Evolutionary conservation across 1,140 invertebrate species (phyloP).

Genomic region (Drosophila repletoides): DNA sequence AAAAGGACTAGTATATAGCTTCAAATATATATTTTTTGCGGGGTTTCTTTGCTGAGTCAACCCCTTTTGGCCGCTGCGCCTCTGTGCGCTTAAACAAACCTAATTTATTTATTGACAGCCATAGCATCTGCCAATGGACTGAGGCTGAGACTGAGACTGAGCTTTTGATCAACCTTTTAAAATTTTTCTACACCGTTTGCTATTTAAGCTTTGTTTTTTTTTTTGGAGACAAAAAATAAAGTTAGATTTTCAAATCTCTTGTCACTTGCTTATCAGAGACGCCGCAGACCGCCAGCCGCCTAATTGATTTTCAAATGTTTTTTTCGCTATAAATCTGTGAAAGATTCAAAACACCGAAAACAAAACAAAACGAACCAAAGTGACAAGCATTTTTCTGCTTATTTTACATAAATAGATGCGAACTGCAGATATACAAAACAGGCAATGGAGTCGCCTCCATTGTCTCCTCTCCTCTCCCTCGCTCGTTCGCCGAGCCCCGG

Average conservation of each 20-base stretch:
- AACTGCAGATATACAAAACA: conserved; percentile 55
- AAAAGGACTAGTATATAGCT: too few species aligned
- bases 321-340: conserved; percentile 71
- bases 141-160: too few species aligned
- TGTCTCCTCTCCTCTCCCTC: conserved; percentile 19
- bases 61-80: background rate
- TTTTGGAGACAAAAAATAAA: too few species aligned
- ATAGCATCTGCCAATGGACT: conserved; percentile 39
- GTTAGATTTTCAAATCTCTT: conserved; percentile 55
- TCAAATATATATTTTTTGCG: too few species aligned
- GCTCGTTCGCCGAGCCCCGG: background rate
- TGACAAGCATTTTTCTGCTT: conserved; percentile 63
- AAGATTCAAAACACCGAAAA: conserved; percentile 22
- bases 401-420: conserved; percentile 74
- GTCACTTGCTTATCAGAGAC: conserved; percentile 67
- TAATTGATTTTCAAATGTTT: conserved; percentile 76
- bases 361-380: conserved; percentile 40
- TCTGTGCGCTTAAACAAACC: conserved; percentile 31
- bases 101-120: conserved; percentile 62
- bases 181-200: conserved; percentile 36
- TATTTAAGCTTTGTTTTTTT: conserved; percentile 22
- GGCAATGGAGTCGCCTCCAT: conserved; percentile 4
- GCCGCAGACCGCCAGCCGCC: conserved; percentile 32
- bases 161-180: conserved; percentile 53
- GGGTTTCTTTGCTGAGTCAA: too few species aligned